Base-by-base conservation (phyloP, 2,113 vertebrate species). In the Phyllostomus discolor region DNA sequence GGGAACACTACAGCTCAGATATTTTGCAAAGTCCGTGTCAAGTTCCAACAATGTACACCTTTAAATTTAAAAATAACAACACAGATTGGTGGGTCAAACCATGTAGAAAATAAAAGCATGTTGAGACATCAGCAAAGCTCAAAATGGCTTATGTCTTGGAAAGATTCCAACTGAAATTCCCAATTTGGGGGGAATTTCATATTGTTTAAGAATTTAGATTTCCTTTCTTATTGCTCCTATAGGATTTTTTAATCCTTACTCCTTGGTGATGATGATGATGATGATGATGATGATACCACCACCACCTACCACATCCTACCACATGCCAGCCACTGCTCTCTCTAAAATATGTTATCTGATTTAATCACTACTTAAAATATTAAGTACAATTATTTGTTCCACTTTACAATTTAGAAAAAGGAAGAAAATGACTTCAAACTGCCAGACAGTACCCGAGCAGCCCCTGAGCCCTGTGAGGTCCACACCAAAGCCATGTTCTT, bases 31-130 rank as follows among this genome's bases (percentile, higher is more conserved):
- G 64, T 64, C 12, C 8, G 64, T 43, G 9, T 88, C 38, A 93
- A 66, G 2, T 57, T 88, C 76, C 78, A 84, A 79, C 35, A 50
- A 20, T 79, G 31, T 38, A 7, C 7, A 54, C 2, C 35, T 43
- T 82, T 57, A 50, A 95, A 92, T 80, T 87, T 97, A 10, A 87
- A 86, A 92, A 73, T 38, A 94, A 7, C 33, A 92, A 43, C 20
- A 50, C 16, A 62, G 33, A 82, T 41, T 72, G 4, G 62, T 52
- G 59, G 28, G 20, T 72, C 31, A 78, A 78, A 83, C 22, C 48
- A 57, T 17, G 8, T 31, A 92, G 28, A 90, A 94, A 90, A 31
- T 86, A 82, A 50, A 57, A 78, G 20, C 22, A 38, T 38, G 7
- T 16, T 88, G 43, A 86, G 50, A n/a, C 82, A 76, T 7, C 54